phyloP scores from a whole-genome alignment of 1,140 invertebrate species.

The Galleria mellonella region DNA sequence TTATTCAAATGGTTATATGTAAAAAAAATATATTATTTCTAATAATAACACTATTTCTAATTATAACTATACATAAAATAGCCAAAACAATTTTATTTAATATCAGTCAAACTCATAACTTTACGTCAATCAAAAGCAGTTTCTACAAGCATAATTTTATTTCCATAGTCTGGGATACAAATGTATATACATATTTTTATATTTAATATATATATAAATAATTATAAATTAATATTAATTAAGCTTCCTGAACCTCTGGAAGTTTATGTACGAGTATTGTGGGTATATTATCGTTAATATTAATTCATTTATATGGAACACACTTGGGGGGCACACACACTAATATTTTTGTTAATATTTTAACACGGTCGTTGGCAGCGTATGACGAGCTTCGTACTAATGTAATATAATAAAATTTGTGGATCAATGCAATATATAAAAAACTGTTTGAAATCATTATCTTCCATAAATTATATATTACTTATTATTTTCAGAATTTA shows the following conservation, averaged over 20 bases:
- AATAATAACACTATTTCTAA: conserved; percentile 10
- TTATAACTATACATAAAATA: conserved; percentile 53
- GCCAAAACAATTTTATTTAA: conserved; percentile 51
- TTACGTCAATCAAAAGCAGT: conserved; percentile 12
- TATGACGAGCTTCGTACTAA: conserved; percentile 60
- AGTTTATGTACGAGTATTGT: conserved; percentile 12
- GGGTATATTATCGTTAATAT: neutral
- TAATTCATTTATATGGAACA: conserved; percentile 15
- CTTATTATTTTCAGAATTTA: too few species aligned
- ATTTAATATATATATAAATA: conserved; percentile 1
- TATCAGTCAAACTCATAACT: conserved; percentile 7
- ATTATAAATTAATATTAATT: neutral
- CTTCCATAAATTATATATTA: too few species aligned
- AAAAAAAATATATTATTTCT: neutral
- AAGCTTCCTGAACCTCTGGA: conserved; percentile 32
- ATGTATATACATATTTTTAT: too few species aligned
- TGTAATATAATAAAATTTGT: neutral
- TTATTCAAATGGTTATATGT: too few species aligned
- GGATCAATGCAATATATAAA: neutral
- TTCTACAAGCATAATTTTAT: conserved; percentile 17
- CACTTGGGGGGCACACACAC: conserved; percentile 40
- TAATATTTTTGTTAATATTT: conserved; percentile 41
- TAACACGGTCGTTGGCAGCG: conserved; percentile 55
- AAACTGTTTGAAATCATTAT: too few species aligned
- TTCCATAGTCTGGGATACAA: conserved; percentile 7